phyloP scores from a whole-genome alignment of 2,113 vertebrate species.

The Phodopus roborovskii region DNA sequence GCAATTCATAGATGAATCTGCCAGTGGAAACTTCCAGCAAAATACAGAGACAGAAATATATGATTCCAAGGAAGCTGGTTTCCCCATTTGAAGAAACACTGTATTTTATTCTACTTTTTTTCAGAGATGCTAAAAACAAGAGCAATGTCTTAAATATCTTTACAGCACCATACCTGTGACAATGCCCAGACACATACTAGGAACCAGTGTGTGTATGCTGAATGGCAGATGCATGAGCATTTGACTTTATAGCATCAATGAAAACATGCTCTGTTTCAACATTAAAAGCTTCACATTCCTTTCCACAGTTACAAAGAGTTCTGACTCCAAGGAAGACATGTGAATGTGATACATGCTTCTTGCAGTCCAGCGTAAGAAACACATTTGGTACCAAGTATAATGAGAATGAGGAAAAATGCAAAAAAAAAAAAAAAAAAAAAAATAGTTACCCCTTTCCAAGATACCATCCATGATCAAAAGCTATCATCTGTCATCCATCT shows the following conservation, averaged over 20 bases:
- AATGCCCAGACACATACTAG: not conserved
- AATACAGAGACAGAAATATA: conserved; percentile 21
- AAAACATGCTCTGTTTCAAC: conserved; percentile 31
- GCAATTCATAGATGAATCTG: conserved; percentile 1
- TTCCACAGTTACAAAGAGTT: conserved; percentile 3
- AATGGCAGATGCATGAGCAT: not conserved
- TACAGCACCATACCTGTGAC: not conserved
- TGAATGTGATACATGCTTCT: not conserved
- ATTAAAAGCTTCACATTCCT: not conserved
- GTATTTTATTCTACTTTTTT: not conserved
- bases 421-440: not conserved
- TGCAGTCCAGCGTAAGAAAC: not conserved
- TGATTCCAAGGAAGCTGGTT: not conserved
- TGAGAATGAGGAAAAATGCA: not conserved
- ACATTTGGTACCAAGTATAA: conserved; percentile 43
- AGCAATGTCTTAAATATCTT: conserved; percentile 16
- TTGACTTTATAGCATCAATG: not conserved
- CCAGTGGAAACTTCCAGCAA: not conserved
- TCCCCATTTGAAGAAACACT: not conserved
- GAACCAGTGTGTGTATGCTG: not conserved
- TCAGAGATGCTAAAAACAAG: conserved; percentile 1
- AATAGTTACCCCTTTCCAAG: not conserved
- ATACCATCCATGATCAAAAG: conserved; percentile 2
- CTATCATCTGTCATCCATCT: not conserved
- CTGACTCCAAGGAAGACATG: not conserved